Evolutionary conservation across 2,797 vertebrate genomes (phyloP).

Genomic region (Rhyacichthys aspro): DNA sequence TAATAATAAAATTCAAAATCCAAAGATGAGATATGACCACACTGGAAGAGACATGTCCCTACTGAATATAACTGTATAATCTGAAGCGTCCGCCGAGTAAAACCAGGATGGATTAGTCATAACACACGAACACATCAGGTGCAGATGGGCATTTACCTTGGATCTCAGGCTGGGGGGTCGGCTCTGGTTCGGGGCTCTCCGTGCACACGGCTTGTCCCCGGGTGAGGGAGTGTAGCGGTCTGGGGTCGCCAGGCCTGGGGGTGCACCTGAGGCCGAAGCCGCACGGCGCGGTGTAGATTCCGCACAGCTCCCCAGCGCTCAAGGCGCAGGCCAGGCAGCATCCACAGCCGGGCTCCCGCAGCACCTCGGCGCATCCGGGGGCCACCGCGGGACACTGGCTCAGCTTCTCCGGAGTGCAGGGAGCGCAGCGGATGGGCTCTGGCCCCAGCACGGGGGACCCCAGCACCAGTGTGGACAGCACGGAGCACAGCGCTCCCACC

Average conservation of each 20-base stretch:
- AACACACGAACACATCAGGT: conserved; percentile 1
- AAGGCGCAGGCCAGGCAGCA: conserved; percentile 91
- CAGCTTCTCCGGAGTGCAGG: conserved; percentile 84
- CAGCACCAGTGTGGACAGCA: conserved; percentile 60
- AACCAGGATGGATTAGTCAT: conserved; percentile 11
- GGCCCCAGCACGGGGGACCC: conserved; percentile 76
- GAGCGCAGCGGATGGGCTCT: conserved; percentile 86
- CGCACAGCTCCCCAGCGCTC: conserved; percentile 83
- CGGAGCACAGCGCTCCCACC: conserved; percentile 57
- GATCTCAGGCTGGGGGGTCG: conserved; percentile 65
- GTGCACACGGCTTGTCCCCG: conserved; percentile 86
- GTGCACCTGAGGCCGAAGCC: conserved; percentile 86
- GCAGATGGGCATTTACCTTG: conserved; percentile 80
- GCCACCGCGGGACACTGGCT: conserved; percentile 85
- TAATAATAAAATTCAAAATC: background rate
- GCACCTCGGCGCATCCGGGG: conserved; percentile 81
- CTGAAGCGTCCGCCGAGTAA: background rate
- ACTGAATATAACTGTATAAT: too few species aligned
- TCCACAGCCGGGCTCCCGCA: conserved; percentile 87
- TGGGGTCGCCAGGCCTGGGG: conserved; percentile 79
- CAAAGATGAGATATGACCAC: background rate
- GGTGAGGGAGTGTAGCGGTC: conserved; percentile 87
- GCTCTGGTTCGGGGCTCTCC: conserved; percentile 50
- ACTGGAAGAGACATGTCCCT: background rate
- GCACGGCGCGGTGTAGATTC: conserved; percentile 91